Conservation (phyloP, 2,888 invertebrate species). For the Minunthozetes semirufus region DNA sequence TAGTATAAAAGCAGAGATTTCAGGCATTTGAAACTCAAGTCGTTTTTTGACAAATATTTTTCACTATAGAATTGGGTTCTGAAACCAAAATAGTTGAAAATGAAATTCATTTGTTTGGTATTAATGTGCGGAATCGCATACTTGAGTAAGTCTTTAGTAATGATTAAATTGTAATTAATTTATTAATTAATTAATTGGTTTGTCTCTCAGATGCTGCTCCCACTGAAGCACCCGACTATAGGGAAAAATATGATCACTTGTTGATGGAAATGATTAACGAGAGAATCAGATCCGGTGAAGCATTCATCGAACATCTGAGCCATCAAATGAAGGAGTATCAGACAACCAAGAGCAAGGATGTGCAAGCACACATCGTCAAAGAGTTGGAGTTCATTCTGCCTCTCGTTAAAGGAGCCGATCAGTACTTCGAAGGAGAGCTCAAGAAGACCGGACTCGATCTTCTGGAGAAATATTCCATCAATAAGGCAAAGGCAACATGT, state of each 20-base stretch:
- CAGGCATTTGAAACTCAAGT: too few species aligned
- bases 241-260: not conserved
- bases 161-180: too few species aligned
- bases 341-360: not conserved
- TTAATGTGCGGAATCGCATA: too few species aligned
- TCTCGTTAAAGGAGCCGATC: not conserved
- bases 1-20: too few species aligned
- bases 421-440: not conserved
- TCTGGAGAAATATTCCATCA: not conserved
- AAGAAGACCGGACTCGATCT: slow-evolving; percentile 1
- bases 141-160: too few species aligned
- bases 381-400: not conserved
- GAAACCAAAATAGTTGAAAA: too few species aligned
- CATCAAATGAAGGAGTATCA: not conserved
- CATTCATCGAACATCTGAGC: not conserved
- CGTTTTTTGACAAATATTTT: too few species aligned
- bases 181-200: too few species aligned
- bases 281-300: not conserved
- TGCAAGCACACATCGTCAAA: not conserved
- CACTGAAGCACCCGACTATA: not conserved
- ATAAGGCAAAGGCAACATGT: not conserved
- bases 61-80: too few species aligned
- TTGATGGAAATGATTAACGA: not conserved
- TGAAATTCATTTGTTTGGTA: too few species aligned
- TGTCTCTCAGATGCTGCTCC: not conserved